phyloP scores from a whole-genome alignment of 2,797 vertebrate genomes.

The Tragelaphus eurycerus region DNA sequence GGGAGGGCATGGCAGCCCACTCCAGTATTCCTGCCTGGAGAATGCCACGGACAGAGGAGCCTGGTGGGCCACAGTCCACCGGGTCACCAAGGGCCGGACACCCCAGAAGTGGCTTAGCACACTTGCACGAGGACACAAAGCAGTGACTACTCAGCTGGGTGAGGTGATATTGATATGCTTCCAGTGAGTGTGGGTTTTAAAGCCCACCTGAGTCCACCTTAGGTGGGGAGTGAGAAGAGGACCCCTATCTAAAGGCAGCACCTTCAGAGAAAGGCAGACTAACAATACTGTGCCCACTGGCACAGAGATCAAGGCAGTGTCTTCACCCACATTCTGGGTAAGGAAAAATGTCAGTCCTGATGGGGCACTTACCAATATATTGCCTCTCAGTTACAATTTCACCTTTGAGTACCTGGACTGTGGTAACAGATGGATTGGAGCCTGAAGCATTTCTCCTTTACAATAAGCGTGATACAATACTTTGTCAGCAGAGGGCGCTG shows the following conservation, averaged over 20 bases:
- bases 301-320: not conserved
- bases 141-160: not conserved
- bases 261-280: not conserved
- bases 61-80: not conserved
- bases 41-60: not conserved
- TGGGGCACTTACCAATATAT: not conserved
- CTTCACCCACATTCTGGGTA: not conserved
- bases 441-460: not conserved
- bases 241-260: not conserved
- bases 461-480: not conserved
- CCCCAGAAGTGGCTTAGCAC: not conserved
- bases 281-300: not conserved
- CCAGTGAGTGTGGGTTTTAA: not conserved
- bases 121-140: not conserved
- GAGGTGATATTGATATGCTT: not conserved
- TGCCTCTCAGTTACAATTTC: not conserved
- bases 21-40: not conserved
- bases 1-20: not conserved
- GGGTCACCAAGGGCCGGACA: not conserved
- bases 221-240: not conserved
- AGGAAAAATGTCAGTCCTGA: not conserved
- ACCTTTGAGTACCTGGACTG: not conserved
- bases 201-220: not conserved
- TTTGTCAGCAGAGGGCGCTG: not conserved
- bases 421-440: not conserved